phyloP scores from a whole-genome alignment of 2,113 vertebrate species.

The Oreochromis tanganicae region DNA sequence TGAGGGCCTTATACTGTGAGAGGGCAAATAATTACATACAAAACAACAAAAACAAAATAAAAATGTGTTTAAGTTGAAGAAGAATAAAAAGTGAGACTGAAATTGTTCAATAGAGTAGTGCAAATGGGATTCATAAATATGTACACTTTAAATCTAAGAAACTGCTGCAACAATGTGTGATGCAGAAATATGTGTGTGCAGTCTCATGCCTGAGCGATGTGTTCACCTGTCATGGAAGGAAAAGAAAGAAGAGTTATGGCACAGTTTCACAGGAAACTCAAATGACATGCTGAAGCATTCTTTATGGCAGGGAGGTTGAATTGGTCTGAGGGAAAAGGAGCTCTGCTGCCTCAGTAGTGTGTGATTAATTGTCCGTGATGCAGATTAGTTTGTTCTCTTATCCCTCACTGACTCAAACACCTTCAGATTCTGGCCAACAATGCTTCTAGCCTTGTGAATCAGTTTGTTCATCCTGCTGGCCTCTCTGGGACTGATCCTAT shows the following conservation, averaged over 20 bases:
- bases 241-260: background rate
- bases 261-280: background rate
- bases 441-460: background rate
- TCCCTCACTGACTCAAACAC: background rate
- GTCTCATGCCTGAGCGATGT: background rate
- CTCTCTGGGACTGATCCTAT: background rate
- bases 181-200: background rate
- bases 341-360: background rate
- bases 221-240: background rate
- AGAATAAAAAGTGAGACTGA: background rate
- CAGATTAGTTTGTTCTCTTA: background rate
- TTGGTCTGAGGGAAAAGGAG: background rate
- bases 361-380: background rate
- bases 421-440: background rate
- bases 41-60: background rate
- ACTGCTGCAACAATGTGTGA: background rate
- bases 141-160: background rate
- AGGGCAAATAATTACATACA: background rate
- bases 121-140: background rate
- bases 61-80: background rate
- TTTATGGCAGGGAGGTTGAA: background rate
- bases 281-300: background rate
- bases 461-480: background rate
- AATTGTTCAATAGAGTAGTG: background rate
- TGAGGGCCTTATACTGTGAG: background rate